Evolutionary conservation across 2,113 vertebrate species (phyloP).

Genomic region (Neoarius graeffei): DNA sequence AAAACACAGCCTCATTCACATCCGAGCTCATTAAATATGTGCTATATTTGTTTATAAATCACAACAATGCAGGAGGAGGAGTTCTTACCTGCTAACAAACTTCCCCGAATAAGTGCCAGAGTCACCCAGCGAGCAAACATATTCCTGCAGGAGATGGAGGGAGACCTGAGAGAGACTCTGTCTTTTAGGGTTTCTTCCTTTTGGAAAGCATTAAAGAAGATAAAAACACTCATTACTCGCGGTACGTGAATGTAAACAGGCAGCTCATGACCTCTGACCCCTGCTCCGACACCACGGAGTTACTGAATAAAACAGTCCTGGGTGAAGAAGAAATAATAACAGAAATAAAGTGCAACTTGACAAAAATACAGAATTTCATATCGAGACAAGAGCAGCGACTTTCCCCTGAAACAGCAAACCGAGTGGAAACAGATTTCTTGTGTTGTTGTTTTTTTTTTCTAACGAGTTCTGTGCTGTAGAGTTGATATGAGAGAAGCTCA

Average conservation of each 20-base stretch:
- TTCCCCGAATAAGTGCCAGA: constrained; percentile 85
- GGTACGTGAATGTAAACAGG: constrained; percentile 45
- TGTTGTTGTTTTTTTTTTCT: background rate
- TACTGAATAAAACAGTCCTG: constrained; percentile 1
- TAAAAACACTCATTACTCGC: constrained; percentile 30
- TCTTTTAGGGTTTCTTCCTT: constrained; percentile 54
- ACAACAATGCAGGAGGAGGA: background rate
- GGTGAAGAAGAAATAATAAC: background rate
- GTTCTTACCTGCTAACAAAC: constrained; percentile 85
- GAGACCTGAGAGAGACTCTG: constrained; percentile 57
- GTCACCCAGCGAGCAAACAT: constrained; percentile 86
- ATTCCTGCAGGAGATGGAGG: constrained; percentile 68
- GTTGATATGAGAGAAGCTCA: constrained; percentile 74
- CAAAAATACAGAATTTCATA: background rate
- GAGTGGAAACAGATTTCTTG: background rate
- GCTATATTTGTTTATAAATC: constrained; percentile 16
- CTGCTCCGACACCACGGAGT: constrained; percentile 15
- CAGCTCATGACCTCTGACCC: constrained; percentile 3
- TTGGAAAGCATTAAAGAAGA: constrained; percentile 66
- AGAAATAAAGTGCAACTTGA: background rate
- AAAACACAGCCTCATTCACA: no score
- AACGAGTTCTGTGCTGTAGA: constrained; percentile 62
- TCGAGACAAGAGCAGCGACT: background rate
- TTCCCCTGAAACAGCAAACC: background rate
- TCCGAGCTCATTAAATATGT: no score